These are phyloP conservation scores for Hirtodrosophila duncani DNA, from an alignment of 2,888 invertebrate species.

Conservation along the genomic window DNA sequence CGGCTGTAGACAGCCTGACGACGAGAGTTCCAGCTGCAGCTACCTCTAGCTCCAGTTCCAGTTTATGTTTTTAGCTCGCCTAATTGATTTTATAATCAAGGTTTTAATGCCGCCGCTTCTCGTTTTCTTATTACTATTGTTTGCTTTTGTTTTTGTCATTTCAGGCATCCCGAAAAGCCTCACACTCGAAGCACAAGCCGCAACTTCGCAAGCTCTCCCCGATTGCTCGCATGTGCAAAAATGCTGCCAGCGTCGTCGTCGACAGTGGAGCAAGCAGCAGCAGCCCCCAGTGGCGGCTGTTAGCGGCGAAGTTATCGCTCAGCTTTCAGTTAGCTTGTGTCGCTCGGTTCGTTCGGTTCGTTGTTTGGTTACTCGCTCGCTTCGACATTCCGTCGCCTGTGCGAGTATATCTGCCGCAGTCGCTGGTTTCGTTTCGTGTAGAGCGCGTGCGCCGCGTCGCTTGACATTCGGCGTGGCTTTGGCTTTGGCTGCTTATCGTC, in stretches of 20 bases:
- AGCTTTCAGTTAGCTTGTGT: slow-evolving; percentile 46
- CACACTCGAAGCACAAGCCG: neutral
- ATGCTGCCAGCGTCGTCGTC: slow-evolving; percentile 14
- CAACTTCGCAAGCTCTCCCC: slow-evolving; percentile 2
- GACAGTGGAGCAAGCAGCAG: slow-evolving; percentile 5
- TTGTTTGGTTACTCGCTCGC: slow-evolving; percentile 10
- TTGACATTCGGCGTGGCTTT: slow-evolving; percentile 29
- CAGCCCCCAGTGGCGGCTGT: slow-evolving; percentile 5
- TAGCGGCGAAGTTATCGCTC: slow-evolving; percentile 26
- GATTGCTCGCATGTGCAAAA: slow-evolving; percentile 8
- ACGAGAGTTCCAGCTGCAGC: slow-evolving; percentile 14
- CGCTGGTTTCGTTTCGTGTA: slow-evolving; percentile 24
- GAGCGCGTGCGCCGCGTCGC: slow-evolving; percentile 37
- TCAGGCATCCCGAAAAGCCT: slow-evolving; percentile 46
- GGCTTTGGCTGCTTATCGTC: slow-evolving; percentile 23
- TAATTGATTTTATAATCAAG: slow-evolving; percentile 72
- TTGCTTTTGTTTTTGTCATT: slow-evolving; percentile 43
- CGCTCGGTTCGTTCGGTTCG: slow-evolving; percentile 53
- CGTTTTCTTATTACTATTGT: slow-evolving; percentile 16
- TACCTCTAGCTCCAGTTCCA: slow-evolving; percentile 20
- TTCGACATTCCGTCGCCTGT: slow-evolving; percentile 15
- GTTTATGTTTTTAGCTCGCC: slow-evolving; percentile 35
- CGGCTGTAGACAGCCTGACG: slow-evolving; percentile 22
- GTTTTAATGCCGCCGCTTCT: slow-evolving; percentile 55
- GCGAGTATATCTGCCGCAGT: slow-evolving; percentile 8